phyloP scores from a whole-genome alignment of 2,888 invertebrate species.

The Odontomyia ornata region DNA sequence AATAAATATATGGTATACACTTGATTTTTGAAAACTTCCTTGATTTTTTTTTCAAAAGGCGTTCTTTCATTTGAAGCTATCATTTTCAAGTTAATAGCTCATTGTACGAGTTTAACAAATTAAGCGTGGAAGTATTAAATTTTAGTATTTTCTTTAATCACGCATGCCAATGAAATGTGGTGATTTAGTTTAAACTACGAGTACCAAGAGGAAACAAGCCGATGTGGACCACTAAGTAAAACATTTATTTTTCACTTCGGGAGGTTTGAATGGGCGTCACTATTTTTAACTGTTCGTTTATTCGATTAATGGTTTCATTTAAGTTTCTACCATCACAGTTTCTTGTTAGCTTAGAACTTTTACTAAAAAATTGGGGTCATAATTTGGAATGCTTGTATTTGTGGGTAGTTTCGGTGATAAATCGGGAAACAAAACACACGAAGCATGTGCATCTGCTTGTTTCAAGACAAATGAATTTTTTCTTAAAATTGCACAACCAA shows the following conservation, averaged over 20 bases:
- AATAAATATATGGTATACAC: conserved; percentile 37
- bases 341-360: too few relatives aligned
- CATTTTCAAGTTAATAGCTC: background rate
- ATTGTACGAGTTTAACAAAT: background rate
- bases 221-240: background rate
- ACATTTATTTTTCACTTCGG: background rate
- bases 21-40: conserved; percentile 6
- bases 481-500: too few relatives aligned
- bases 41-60: background rate
- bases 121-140: conserved; percentile 6
- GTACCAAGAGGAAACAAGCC: conserved; percentile 14
- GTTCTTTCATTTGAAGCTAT: conserved; percentile 1
- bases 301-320: too few relatives aligned
- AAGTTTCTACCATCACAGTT: too few relatives aligned
- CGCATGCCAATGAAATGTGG: conserved; percentile 28
- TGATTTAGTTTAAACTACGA: background rate
- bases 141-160: conserved; percentile 1
- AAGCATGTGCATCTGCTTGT: too few relatives aligned
- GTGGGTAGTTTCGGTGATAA: too few relatives aligned
- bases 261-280: background rate
- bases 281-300: too few relatives aligned
- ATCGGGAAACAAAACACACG: too few relatives aligned
- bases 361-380: too few relatives aligned
- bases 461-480: too few relatives aligned
- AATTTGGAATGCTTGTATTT: too few relatives aligned